A percentile compares a stretch with the other conserved stretches of the same genome.
Evolutionary conservation across 2,113 vertebrate species (phyloP).

Genomic region (Morone chrysops): DNA sequence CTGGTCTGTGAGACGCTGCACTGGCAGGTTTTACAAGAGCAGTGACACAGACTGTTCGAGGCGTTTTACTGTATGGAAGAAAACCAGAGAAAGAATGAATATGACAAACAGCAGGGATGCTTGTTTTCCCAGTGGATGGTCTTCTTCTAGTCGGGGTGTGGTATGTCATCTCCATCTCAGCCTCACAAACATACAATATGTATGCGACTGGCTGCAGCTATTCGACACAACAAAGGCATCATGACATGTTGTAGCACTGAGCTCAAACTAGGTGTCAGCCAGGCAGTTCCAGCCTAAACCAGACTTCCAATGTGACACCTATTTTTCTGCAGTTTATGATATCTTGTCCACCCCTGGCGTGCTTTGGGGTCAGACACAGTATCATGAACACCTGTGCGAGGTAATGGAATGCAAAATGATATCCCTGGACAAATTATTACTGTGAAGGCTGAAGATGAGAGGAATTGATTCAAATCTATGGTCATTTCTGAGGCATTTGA

Average conservation of each 20-base stretch:
- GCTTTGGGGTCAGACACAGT: not conserved
- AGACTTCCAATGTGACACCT: not conserved
- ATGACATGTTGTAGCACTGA: slow-evolving; percentile 18
- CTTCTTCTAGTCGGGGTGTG: slow-evolving; percentile 47
- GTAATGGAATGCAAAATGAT: slow-evolving; percentile 6
- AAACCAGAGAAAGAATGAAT: slow-evolving; percentile 28
- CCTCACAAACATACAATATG: slow-evolving; percentile 45
- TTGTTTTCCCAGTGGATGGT: slow-evolving; percentile 46
- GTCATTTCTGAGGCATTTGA: not conserved
- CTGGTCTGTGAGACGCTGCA: slow-evolving; percentile 38
- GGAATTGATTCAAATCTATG: not conserved
- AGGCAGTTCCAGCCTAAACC: not conserved
- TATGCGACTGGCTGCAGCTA: slow-evolving; percentile 34
- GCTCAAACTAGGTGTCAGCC: slow-evolving; percentile 25
- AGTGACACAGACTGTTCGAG: slow-evolving; percentile 53
- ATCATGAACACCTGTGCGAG: slow-evolving; percentile 13
- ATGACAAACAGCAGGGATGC: slow-evolving; percentile 29
- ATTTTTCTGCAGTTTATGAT: slow-evolving; percentile 28
- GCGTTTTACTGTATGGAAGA: slow-evolving; percentile 45
- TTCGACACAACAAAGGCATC: slow-evolving; percentile 27
- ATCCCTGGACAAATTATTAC: not conserved
- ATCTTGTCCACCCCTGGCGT: slow-evolving; percentile 17
- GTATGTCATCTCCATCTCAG: slow-evolving; percentile 47
- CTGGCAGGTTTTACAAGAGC: slow-evolving; percentile 56
- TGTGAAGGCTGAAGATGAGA: not conserved